Evolutionary conservation across 2,797 vertebrate genomes (phyloP).

Genomic region (Ptychobarbus kaznakovi): DNA sequence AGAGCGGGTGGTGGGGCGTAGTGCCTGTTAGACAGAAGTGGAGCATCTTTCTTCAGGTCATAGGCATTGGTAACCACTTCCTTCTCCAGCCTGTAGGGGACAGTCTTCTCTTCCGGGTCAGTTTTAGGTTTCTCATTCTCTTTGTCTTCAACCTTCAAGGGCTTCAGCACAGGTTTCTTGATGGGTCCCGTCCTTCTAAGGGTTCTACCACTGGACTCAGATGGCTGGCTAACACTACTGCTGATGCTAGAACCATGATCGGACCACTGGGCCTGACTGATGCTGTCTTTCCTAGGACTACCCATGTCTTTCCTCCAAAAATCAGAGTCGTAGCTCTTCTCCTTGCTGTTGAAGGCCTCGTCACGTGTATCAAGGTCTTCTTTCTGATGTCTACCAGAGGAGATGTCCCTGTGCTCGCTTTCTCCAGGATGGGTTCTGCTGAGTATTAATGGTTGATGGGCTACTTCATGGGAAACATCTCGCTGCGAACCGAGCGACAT

Average conservation of each 20-base stretch:
- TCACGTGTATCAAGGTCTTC: constrained; percentile 75
- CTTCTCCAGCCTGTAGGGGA: constrained; percentile 83
- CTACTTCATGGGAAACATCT: constrained; percentile 79
- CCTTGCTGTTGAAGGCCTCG: constrained; percentile 73
- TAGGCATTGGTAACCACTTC: constrained; percentile 83
- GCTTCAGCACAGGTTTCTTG: constrained; percentile 97
- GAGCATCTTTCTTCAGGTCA: constrained; percentile 83
- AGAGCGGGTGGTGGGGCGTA: constrained; percentile 71
- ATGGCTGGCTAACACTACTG: constrained; percentile 75
- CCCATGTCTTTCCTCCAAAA: constrained; percentile 86
- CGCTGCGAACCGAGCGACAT: constrained; percentile 78
- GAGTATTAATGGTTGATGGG: constrained; percentile 72
- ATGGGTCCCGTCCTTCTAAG: constrained; percentile 92
- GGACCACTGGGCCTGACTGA: constrained; percentile 82
- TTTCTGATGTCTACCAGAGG: constrained; percentile 74
- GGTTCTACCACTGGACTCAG: constrained; percentile 82
- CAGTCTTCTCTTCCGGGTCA: constrained; percentile 85
- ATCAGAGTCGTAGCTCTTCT: constrained; percentile 75
- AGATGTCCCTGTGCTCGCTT: constrained; percentile 79
- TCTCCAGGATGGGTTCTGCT: constrained; percentile 77
- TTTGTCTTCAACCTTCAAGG: constrained; percentile 97
- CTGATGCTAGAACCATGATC: constrained; percentile 74
- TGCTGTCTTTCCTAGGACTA: constrained; percentile 74
- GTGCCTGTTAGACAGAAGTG: constrained; percentile 71
- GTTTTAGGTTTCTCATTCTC: constrained; percentile 92